Evolutionary conservation across 2,113 vertebrate genomes (phyloP).

Genomic region (Telmatochromis sp.): DNA sequence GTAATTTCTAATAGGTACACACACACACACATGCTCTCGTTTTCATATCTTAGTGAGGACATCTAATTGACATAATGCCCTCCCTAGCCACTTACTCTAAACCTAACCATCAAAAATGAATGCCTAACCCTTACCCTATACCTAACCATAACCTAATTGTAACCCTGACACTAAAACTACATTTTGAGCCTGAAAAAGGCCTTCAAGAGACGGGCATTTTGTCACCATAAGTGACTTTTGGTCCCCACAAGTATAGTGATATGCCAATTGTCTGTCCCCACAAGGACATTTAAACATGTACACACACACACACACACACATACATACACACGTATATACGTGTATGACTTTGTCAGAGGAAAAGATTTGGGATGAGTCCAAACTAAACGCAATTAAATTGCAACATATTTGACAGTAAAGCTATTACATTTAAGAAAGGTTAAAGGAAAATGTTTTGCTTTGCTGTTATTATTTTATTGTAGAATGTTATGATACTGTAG

Average conservation of each 20-base stretch:
- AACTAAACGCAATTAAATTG: not conserved
- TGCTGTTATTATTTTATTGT: not conserved
- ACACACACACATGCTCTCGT: not conserved
- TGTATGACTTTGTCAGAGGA: not conserved
- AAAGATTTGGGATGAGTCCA: not conserved
- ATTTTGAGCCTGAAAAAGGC: not conserved
- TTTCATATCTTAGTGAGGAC: not conserved
- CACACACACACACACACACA: not conserved
- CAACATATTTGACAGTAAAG: not conserved
- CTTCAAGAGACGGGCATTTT: not conserved
- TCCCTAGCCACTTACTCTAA: not conserved
- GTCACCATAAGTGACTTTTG: not conserved
- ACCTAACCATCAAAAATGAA: not conserved
- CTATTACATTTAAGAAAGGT: not conserved
- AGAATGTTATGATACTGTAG: not conserved
- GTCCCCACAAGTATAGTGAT: not conserved
- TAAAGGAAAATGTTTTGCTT: not conserved
- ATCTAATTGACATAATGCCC: not conserved
- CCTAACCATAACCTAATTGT: not conserved
- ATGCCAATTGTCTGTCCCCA: not conserved
- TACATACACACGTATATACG: not conserved
- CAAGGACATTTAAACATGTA: accelerated
- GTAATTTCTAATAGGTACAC: not conserved
- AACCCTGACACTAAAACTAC: not conserved
- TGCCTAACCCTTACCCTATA: not conserved